A percentile compares a stretch with the other conserved stretches of the same genome.
Evolutionary conservation across 2,888 invertebrate genomes (phyloP).

Genomic region (Tricholauxania praeusta): DNA sequence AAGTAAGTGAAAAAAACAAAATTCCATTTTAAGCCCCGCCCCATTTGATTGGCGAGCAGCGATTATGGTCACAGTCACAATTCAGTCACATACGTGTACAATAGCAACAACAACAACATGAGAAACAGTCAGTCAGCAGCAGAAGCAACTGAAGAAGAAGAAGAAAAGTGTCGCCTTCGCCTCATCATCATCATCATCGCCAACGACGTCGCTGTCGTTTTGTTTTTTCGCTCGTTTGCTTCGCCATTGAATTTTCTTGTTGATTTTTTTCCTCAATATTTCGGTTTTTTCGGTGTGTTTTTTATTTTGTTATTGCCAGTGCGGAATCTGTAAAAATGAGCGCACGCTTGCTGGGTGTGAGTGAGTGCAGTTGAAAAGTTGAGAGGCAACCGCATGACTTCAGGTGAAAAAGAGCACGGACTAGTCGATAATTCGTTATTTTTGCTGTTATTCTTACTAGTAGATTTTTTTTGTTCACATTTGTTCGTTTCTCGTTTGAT

Average conservation of each 20-base stretch:
- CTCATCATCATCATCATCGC: conserved; percentile 8
- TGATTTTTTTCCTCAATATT: conserved; percentile 27
- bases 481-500: conserved; percentile 7
- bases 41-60: conserved; percentile 63
- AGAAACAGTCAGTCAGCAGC: not conserved
- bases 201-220: conserved; percentile 1
- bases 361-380: not conserved
- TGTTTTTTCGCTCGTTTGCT: conserved; percentile 8
- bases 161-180: conserved; percentile 37
- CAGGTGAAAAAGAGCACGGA: conserved; percentile 33
- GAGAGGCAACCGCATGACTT: no score
- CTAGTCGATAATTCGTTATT: not conserved
- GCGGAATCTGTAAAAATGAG: conserved; percentile 24
- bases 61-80: conserved; percentile 43
- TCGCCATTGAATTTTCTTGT: conserved; percentile 34
- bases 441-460: not conserved
- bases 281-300: conserved; percentile 4
- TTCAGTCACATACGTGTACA: conserved; percentile 38
- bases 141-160: conserved; percentile 14
- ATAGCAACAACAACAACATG: conserved; percentile 32
- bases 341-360: conserved; percentile 4
- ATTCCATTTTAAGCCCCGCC: conserved; percentile 62
- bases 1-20: conserved; percentile 45
- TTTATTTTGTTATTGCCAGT: conserved; percentile 22
- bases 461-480: not conserved